Conservation (phyloP, 2,797 vertebrate genomes). For the Neosilurus mollespiculum region DNA sequence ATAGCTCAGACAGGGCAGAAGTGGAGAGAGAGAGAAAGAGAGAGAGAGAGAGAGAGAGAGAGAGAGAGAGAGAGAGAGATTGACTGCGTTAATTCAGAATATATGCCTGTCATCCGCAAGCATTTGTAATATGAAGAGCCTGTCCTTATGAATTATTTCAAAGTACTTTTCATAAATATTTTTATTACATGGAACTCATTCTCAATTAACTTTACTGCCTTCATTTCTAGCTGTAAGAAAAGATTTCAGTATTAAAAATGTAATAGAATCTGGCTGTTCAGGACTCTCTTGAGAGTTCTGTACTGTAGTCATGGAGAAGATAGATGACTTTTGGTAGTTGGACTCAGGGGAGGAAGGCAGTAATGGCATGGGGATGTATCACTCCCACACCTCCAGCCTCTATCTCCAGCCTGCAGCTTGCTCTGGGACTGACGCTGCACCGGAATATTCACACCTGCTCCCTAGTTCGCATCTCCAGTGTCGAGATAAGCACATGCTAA, state of each 20-base stretch:
- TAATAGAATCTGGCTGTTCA: constrained; percentile 31
- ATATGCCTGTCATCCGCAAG: not conserved
- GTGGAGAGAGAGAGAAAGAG: constrained; percentile 1
- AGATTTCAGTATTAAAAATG: constrained; percentile 14
- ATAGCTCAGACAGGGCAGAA: not conserved
- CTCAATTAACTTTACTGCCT: constrained; percentile 30
- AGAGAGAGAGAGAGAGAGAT: not conserved
- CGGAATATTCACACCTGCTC: constrained; percentile 73
- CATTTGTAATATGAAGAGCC: constrained; percentile 10
- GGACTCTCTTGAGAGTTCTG: constrained; percentile 22
- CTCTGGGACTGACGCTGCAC: constrained; percentile 60
- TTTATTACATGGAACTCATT: constrained; percentile 21
- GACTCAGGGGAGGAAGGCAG: constrained; percentile 23
- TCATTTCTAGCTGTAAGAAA: constrained; percentile 20
- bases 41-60: constrained; percentile 3
- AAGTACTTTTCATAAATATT: constrained; percentile 40
- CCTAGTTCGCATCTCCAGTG: constrained; percentile 17
- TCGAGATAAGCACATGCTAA: constrained; percentile 32
- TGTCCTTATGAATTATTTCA: constrained; percentile 36
- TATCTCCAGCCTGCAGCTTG: not conserved
- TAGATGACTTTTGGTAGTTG: constrained; percentile 34
- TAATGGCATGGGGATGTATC: constrained; percentile 42
- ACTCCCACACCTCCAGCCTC: constrained; percentile 18
- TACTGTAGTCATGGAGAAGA: constrained; percentile 42
- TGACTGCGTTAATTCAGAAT: not conserved